A percentile compares a stretch with the other conserved stretches of the same genome.
Conservation (phyloP, 2,888 invertebrate genomes). For the Drosophila lutescens region DNA sequence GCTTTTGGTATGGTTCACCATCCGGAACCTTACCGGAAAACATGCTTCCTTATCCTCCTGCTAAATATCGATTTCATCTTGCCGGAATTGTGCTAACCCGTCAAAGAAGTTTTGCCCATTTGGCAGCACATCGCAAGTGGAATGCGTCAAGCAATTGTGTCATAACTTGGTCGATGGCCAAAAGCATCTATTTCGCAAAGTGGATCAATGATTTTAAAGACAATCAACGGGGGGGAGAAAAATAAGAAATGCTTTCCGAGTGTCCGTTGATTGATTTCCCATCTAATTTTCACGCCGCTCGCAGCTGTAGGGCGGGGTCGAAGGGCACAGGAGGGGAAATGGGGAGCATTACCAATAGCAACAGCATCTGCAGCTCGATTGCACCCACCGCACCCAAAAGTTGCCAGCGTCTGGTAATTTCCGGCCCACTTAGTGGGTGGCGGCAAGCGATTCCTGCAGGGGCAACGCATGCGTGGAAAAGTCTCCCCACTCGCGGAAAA, state of each 20-base stretch:
- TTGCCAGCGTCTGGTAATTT: constrained; percentile 57
- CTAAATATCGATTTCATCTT: constrained; percentile 35
- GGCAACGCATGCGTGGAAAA: constrained; percentile 56
- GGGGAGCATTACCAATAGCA: constrained; percentile 11
- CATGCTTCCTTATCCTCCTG: background rate
- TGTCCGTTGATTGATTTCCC: constrained; percentile 54
- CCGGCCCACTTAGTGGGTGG: constrained; percentile 37
- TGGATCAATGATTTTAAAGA: constrained; percentile 2
- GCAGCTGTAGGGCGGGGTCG: constrained; percentile 17
- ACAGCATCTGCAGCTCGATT: constrained; percentile 45
- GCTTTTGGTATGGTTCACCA: background rate
- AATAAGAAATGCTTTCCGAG: constrained; percentile 21
- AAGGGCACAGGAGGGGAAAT: constrained; percentile 2
- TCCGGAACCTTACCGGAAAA: background rate
- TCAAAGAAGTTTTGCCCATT: constrained; percentile 18
- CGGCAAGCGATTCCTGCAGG: background rate
- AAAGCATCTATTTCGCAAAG: constrained; percentile 6
- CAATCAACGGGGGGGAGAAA: background rate
- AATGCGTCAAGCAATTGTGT: constrained; percentile 24
- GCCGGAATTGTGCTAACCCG: constrained; percentile 20
- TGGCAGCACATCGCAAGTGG: constrained; percentile 20
- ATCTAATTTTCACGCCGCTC: constrained; percentile 43
- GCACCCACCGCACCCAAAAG: constrained; percentile 65
- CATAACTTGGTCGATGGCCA: constrained; percentile 39
- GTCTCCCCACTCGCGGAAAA: background rate